Percentiles rank a stretch among this genome's conserved stretches.
Evolutionary conservation across 2,113 vertebrate species (phyloP).

Genomic region (Pachyramphus minor): DNA sequence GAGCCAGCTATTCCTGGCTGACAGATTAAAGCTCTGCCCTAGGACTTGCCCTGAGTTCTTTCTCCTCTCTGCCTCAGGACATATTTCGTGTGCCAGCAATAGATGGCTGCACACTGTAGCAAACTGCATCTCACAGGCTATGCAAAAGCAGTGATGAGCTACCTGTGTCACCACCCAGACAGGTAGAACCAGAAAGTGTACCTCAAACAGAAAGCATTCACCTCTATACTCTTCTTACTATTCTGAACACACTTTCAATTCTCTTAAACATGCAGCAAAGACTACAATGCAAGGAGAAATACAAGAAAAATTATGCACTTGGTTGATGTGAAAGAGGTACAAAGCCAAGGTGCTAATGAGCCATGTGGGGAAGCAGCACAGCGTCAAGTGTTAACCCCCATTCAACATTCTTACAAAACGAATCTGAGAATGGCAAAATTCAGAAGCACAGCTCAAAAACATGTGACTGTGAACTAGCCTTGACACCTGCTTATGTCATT

Average conservation of each 20-base stretch:
- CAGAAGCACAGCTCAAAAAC: not conserved
- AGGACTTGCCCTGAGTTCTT: not conserved
- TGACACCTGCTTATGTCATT: constrained; percentile 34
- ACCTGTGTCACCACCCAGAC: not conserved
- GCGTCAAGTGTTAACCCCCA: not conserved
- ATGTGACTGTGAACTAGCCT: constrained; percentile 3
- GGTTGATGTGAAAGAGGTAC: not conserved
- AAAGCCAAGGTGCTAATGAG: not conserved
- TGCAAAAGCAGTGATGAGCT: not conserved
- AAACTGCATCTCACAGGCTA: not conserved
- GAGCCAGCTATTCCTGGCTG: not conserved
- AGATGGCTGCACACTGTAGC: not conserved
- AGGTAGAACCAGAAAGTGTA: not conserved
- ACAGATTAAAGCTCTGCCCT: not conserved
- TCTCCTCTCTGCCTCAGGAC: not conserved
- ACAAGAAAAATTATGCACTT: not conserved
- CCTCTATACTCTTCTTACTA: not conserved
- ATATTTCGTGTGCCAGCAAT: not conserved
- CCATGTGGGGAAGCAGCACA: not conserved
- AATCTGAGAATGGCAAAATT: not conserved
- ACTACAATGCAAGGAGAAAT: not conserved
- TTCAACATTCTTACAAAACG: not conserved
- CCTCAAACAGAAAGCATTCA: not conserved
- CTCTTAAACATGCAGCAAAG: not conserved
- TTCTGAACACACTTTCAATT: not conserved